Percentiles rank a stretch among this genome's conserved stretches.
Evolutionary conservation across 1,140 invertebrate genomes (phyloP).

Genomic region (Cydia amplana): DNA sequence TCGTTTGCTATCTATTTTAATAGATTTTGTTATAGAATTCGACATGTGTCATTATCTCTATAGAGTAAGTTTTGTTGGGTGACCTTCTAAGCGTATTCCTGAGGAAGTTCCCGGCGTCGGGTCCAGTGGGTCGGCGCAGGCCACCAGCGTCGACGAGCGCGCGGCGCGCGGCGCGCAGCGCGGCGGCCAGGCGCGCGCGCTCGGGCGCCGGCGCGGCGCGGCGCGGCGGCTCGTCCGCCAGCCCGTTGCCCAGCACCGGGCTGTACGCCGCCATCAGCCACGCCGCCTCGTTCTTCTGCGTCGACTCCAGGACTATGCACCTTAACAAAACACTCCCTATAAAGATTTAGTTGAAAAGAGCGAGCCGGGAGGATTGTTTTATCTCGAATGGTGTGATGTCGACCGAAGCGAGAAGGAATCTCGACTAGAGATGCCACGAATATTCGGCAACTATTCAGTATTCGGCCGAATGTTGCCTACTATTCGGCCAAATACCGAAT

Average conservation of each 20-base stretch:
- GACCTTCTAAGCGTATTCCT: slow-evolving; percentile 88
- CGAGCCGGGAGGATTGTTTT: no score
- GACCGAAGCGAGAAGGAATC: no score
- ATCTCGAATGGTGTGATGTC: no score
- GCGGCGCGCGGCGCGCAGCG: slow-evolving; percentile 85
- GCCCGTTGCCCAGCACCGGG: slow-evolving; percentile 90
- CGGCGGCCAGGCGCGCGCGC: slow-evolving; percentile 64
- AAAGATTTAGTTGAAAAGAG: no score
- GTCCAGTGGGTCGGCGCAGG: slow-evolving; percentile 89
- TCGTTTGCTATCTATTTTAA: no score
- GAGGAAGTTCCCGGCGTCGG: slow-evolving; percentile 87
- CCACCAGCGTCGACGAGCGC: slow-evolving; percentile 91
- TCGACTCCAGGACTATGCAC: slow-evolving; percentile 96
- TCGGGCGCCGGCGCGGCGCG: slow-evolving; percentile 68
- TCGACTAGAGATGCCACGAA: no score
- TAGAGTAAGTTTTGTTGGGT: no score
- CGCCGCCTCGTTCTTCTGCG: slow-evolving; percentile 94
- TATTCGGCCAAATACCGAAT: no score
- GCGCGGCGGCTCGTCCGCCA: slow-evolving; percentile 85
- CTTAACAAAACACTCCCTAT: slow-evolving; percentile 81
- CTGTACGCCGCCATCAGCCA: slow-evolving; percentile 95
- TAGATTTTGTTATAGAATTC: no score
- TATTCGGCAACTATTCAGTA: no score
- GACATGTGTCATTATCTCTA: no score
- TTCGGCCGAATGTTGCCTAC: no score